Percentiles rank a stretch among this genome's conserved stretches.
Conservation (phyloP, 2,113 vertebrate genomes). For the Triplophysa siluroides region DNA sequence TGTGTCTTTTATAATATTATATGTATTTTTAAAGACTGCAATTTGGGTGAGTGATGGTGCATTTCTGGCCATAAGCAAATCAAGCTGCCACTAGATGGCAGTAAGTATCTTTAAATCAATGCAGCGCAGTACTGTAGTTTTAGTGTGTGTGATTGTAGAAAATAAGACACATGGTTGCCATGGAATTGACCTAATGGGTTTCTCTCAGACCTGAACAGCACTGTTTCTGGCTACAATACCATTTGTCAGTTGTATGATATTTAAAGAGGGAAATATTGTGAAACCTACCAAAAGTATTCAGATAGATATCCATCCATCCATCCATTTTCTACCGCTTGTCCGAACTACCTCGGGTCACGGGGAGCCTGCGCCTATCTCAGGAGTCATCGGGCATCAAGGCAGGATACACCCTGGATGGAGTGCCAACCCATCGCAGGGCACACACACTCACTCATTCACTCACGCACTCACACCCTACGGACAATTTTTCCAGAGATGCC, state of each 20-base stretch:
- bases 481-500: too few species aligned
- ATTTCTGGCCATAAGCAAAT: conserved; percentile 55
- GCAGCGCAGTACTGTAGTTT: conserved; percentile 22
- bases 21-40: not conserved
- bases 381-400: too few species aligned
- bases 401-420: too few species aligned
- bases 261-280: conserved; percentile 61
- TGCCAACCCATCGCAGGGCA: too few species aligned
- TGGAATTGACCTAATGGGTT: conserved; percentile 73
- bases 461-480: too few species aligned
- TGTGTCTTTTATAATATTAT: not conserved
- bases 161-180: conserved; percentile 69
- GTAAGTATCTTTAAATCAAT: conserved; percentile 60
- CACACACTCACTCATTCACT: too few species aligned
- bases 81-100: conserved; percentile 72
- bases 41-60: conserved; percentile 17
- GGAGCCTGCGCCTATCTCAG: too few species aligned
- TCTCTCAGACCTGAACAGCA: conserved; percentile 53
- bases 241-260: conserved; percentile 67
- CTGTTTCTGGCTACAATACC: conserved; percentile 62
- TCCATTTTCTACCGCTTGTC: too few species aligned
- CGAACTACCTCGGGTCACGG: too few species aligned
- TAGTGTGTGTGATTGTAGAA: not conserved
- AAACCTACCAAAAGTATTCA: conserved; percentile 61
- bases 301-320: too few species aligned